Evolutionary conservation across 2,888 invertebrate genomes (phyloP).

Genomic region (Pseudoips prasinana): DNA sequence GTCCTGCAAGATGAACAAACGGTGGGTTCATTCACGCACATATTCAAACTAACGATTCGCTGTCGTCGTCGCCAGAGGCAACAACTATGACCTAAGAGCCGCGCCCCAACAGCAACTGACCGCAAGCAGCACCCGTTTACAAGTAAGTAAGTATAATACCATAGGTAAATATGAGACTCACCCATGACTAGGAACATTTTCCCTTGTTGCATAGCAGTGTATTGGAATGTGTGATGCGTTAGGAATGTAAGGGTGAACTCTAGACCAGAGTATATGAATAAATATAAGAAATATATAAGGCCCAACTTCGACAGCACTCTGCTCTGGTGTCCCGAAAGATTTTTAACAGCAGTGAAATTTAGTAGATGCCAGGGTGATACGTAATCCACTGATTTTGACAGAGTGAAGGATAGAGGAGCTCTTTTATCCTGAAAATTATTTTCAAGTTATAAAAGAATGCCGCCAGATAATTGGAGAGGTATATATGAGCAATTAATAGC

Average conservation of each 20-base stretch:
- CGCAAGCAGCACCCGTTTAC: too few species aligned
- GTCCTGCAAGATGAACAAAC: too few species aligned
- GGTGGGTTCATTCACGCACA: too few species aligned
- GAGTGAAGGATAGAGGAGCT: conserved; percentile 84
- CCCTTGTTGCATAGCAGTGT: conserved; percentile 97
- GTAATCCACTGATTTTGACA: conserved; percentile 83
- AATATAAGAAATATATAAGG: conserved; percentile 92
- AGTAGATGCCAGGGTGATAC: conserved; percentile 73
- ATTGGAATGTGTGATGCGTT: conserved; percentile 95
- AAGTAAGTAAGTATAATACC: too few species aligned
- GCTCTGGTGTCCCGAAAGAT: conserved; percentile 83
- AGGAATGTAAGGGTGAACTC: conserved; percentile 99
- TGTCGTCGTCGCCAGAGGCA: too few species aligned
- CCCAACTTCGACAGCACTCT: conserved; percentile 86
- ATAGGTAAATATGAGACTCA: too few species aligned
- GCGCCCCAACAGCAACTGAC: too few species aligned
- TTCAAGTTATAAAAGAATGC: conserved; percentile 1
- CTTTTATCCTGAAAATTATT: conserved; percentile 84
- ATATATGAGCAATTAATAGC: too few species aligned
- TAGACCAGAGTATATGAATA: conserved; percentile 97
- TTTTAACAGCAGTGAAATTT: conserved; percentile 86
- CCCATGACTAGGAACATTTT: conserved; percentile 98
- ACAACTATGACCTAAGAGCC: too few species aligned
- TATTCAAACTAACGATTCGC: too few species aligned
- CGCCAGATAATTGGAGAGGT: not conserved